Percentiles rank a stretch among this genome's conserved stretches.
phyloP scores from a whole-genome alignment of 2,888 invertebrate genomes.

The Hypselothyrea guttata region DNA sequence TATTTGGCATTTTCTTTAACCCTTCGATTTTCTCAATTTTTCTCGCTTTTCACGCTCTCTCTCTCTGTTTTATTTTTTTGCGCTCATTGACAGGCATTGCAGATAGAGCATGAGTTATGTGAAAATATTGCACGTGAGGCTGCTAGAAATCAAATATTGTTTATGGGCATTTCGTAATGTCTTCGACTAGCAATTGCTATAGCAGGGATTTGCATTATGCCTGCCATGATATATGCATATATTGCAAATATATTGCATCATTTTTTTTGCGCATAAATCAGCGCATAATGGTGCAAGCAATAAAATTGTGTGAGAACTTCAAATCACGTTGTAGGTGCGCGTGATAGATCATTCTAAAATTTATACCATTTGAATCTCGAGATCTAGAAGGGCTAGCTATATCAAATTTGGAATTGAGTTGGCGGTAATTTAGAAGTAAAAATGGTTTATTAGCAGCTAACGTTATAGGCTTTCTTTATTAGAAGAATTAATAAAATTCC shows the following conservation, averaged over 20 bases:
- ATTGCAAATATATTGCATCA: not conserved
- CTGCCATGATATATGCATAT: not conserved
- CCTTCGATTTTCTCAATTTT: conserved; percentile 6
- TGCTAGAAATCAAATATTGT: conserved; percentile 38
- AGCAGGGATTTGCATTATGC: conserved; percentile 1
- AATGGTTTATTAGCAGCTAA: no score
- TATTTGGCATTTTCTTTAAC: conserved; percentile 36
- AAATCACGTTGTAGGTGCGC: no score
- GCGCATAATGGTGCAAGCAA: no score
- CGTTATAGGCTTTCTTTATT: no score
- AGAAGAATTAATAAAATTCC: no score
- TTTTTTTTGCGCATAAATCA: not conserved
- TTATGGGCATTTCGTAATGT: conserved; percentile 33
- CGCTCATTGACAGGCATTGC: conserved; percentile 49
- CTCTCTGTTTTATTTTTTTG: no score
- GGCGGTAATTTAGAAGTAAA: no score
- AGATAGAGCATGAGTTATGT: conserved; percentile 47
- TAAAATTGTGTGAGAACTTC: no score
- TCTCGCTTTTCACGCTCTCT: conserved; percentile 4
- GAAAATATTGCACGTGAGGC: conserved; percentile 34
- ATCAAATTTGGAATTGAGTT: no score
- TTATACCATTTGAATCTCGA: no score
- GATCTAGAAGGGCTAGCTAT: no score
- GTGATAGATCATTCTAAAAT: no score
- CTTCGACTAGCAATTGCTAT: conserved; percentile 22